Base-by-base conservation (phyloP, 2,797 vertebrate species). In the Pangasius macronema region DNA sequence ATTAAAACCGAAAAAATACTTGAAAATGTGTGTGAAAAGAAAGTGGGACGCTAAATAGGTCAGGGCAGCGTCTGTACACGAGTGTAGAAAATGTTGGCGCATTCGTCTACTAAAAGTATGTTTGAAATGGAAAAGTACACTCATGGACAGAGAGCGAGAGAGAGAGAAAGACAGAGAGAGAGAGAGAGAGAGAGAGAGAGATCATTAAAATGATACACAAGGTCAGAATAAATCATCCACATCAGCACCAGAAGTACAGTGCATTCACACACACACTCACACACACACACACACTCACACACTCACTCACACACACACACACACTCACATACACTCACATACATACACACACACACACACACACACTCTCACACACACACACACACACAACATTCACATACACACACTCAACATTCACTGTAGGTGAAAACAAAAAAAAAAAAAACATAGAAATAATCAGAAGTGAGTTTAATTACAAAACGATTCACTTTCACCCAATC, bases 401-500 rank as follows among this genome's bases (percentile, higher is more conserved):
- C 3, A n/a, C 70, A 53, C n/a, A 18, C 63, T 10, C 63, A n/a
- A 16, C 30, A 68, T 49, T n/a, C 8, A 46, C 13, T 20, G 13
- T 57, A 42, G 1, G 53, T 55, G 1, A 0, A 24, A 5, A 1
- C 1, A 30, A 16, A 1, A 36, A 82, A 82, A 42, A 42, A 9
- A 65, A 70, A 14, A 36, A 7, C 22, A 42, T 2, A 53, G 68
- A 70, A 73, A 84, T 55, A 36, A 76, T 72, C 65, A 49, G 63
- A 27, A 75, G 67, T 57, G 39, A 86, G 83, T 87, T 88, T 87
- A 90, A 91, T 88, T 90, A 80, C 72, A 53, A 59, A 83, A 86
- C 82, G 84, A 84, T 88, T 90, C 57, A 81, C 88, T 87, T 87
- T 83, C 82, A 73, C 86, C 51, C 67, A 59, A 88, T 68, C 61